Percentiles rank a stretch among this genome's conserved stretches.
These are phyloP conservation scores for Lepetodrilus schrolli DNA, from an alignment of 2,888 invertebrate species.

Conservation along the genomic window DNA sequence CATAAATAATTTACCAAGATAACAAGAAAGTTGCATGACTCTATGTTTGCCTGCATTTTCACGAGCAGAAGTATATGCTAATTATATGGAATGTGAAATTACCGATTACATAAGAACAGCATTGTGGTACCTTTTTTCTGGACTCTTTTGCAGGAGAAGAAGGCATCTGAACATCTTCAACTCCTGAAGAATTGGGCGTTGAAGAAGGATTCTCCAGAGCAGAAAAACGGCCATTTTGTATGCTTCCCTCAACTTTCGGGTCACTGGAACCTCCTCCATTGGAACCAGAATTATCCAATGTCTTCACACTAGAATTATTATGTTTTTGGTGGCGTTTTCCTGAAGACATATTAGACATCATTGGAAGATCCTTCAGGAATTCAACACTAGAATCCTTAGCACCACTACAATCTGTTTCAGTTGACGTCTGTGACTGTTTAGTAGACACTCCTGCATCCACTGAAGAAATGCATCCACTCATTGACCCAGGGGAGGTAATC, in stretches of 20 bases:
- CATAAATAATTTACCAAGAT: no score
- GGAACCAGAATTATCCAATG: no score
- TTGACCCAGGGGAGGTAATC: no score
- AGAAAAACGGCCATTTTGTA: slow-evolving; percentile 2
- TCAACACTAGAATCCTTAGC: neutral
- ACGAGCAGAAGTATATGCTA: no score
- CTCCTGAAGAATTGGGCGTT: slow-evolving; percentile 4
- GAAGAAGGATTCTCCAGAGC: neutral
- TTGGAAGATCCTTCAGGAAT: neutral
- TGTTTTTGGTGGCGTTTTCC: neutral
- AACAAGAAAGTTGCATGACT: no score
- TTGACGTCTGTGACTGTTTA: no score
- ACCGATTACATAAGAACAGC: neutral
- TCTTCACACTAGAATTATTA: no score
- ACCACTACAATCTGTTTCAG: neutral
- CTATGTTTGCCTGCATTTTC: no score
- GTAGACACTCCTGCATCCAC: no score
- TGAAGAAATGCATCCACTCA: no score
- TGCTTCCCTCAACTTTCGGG: neutral
- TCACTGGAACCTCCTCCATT: neutral
- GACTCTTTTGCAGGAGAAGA: neutral
- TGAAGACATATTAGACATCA: neutral
- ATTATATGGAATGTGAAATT: no score
- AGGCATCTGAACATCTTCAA: neutral
- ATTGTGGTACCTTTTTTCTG: neutral